These are phyloP conservation scores for Brachyrhaphis roseni DNA, from an alignment of 2,797 vertebrate species.

Conservation along the genomic window DNA sequence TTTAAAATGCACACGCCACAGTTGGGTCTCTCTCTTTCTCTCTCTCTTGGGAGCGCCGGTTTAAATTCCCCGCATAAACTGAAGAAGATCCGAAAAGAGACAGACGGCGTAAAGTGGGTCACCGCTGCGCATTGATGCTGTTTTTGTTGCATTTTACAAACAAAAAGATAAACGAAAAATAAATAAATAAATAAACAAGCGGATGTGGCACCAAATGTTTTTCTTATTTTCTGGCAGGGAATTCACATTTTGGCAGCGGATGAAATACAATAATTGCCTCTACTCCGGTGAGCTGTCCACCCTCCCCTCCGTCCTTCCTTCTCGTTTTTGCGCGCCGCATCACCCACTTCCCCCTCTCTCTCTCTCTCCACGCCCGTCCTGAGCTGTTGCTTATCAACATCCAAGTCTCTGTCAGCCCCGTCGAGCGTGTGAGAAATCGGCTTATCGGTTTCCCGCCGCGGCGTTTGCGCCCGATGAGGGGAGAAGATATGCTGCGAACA, in stretches of 20 bases:
- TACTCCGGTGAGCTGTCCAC: not conserved
- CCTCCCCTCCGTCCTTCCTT: not conserved
- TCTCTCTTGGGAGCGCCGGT: constrained; percentile 7
- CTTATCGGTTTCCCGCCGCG: constrained; percentile 34
- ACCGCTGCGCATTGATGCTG: constrained; percentile 36
- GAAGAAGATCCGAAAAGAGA: constrained; percentile 17
- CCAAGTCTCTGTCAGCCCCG: constrained; percentile 32
- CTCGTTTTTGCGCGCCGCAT: not conserved
- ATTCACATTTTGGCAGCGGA: constrained; percentile 28
- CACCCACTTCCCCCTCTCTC: not conserved
- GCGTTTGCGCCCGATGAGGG: constrained; percentile 41
- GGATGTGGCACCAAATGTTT: not conserved
- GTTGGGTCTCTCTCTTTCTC: not conserved
- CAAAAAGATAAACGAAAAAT: not conserved
- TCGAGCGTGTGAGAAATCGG: constrained; percentile 53
- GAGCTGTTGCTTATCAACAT: constrained; percentile 50
- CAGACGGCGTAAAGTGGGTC: constrained; percentile 57
- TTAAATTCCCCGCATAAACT: constrained; percentile 9
- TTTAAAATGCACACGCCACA: not conserved
- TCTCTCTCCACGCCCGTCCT: constrained; percentile 19
- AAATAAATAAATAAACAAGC: not conserved
- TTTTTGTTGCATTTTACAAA: constrained; percentile 1
- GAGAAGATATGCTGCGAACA: constrained; percentile 55
- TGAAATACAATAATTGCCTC: constrained; percentile 33
- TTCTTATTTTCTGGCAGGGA: constrained; percentile 19